phyloP scores from a whole-genome alignment of 2,888 invertebrate genomes.

The Suillia variegata region DNA sequence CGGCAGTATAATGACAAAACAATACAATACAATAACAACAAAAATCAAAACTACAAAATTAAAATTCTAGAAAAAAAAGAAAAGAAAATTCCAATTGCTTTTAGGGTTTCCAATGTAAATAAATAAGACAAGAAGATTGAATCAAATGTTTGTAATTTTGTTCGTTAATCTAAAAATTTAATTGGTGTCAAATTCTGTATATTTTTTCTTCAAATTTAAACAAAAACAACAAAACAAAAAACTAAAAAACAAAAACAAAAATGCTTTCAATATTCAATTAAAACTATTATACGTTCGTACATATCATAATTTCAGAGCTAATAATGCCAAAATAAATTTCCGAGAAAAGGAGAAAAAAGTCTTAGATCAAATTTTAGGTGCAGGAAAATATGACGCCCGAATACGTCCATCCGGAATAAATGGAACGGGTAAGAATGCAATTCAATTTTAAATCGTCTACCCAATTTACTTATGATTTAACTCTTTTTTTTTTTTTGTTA shows the following conservation, averaged over 20 bases:
- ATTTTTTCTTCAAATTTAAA: not conserved
- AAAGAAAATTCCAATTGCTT: too few relatives aligned
- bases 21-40: conserved; percentile 15
- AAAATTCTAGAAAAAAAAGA: conserved; percentile 1
- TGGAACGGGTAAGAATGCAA: conserved; percentile 78
- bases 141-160: too few relatives aligned
- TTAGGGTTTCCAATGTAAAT: too few relatives aligned
- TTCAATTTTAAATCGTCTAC: not conserved
- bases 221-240: too few relatives aligned
- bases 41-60: conserved; percentile 6
- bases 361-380: conserved; percentile 89
- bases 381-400: conserved; percentile 88
- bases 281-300: conserved; percentile 56
- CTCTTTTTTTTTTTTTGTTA: too few relatives aligned
- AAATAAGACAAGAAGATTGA: too few relatives aligned
- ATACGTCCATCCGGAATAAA: conserved; percentile 93
- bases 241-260: conserved; percentile 14
- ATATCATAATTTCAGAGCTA: conserved; percentile 69
- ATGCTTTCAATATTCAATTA: conserved; percentile 22
- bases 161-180: conserved; percentile 8
- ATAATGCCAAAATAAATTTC: conserved; percentile 84
- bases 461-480: not conserved
- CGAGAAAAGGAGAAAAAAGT: conserved; percentile 94
- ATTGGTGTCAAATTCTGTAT: not conserved
- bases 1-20: conserved; percentile 47